Evolutionary conservation across 92 coral and sea anemone species (phyloP), one percentile per base, ranked within the genome.

Genomic region (Heliopora coerulea): DNA sequence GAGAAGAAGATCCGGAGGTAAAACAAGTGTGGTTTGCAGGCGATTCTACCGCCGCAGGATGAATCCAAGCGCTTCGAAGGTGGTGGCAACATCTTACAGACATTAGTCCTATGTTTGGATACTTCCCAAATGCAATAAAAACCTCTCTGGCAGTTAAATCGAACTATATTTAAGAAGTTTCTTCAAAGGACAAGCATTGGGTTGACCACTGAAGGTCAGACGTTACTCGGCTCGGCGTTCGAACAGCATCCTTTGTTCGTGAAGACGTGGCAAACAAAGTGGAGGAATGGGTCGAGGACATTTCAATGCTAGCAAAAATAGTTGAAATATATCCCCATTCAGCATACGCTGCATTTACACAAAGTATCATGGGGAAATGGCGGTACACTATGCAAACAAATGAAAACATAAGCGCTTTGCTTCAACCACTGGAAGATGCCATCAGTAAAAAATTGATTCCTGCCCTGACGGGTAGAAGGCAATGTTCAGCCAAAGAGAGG

Each of bases 1-100:
- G 73, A 3, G 29, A 41, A 65, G 34, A 40, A 40, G 56, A 9
- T 20, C 73, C 54, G 2, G 20, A 37, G 10, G 50, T 13, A 3
- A 25, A 41, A 15, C 49, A 64, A 26, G 72, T 64, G 24, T 64
- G 54, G 49, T 64, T 64, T 37, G 56, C 56, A n/a, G 56, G 41
- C 7, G 56, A 65, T 35, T 65, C 73, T 23, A 41, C 73, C 3
- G 8, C 73, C 3, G 73, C 35, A 19, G 56, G 73, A 15, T 37
- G 41, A 29, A 23, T 65, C 56, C 24, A 26, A 1, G 31, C 73
- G 13, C 49, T 65, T 15, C 37, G 19, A 65, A 28, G 35, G 3
- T 65, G 73, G 56, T 65, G 73, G 73, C 56, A 65, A 25, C 57
- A 44, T 18, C 57, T 65, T 0, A 41, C 56, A 65, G 11, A 28